Conservation (phyloP, 2,113 vertebrate genomes). For the Polypterus bichir region DNA sequence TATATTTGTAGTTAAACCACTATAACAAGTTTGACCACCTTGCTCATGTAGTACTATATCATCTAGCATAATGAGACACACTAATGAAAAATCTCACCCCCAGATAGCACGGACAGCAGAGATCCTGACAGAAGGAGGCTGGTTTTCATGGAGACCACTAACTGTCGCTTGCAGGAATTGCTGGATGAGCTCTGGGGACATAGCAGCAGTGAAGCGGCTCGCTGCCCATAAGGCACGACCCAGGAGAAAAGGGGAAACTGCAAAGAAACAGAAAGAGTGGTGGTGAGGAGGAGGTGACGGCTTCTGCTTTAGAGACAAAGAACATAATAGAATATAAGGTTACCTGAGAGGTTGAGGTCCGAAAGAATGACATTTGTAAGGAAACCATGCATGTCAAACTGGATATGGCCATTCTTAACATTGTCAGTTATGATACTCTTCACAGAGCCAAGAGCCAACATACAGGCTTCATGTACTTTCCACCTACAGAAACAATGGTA, state of each 20-base stretch:
- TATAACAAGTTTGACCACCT: no score
- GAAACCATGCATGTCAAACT: slow-evolving; percentile 96
- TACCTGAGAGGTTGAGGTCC: slow-evolving; percentile 85
- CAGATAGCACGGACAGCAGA: slow-evolving; percentile 92
- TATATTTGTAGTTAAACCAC: no score
- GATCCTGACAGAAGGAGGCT: slow-evolving; percentile 86
- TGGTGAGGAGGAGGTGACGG: slow-evolving; percentile 8
- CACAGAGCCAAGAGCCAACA: slow-evolving; percentile 89
- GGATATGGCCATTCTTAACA: slow-evolving; percentile 80
- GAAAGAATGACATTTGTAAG: slow-evolving; percentile 80
- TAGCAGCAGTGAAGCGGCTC: slow-evolving; percentile 87
- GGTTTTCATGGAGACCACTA: slow-evolving; percentile 82
- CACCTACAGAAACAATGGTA: slow-evolving; percentile 57
- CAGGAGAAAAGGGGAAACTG: slow-evolving; percentile 82
- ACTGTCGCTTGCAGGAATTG: slow-evolving; percentile 96
- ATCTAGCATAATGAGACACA: no score
- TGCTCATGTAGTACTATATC: no score
- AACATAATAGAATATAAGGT: not conserved
- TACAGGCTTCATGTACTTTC: slow-evolving; percentile 95
- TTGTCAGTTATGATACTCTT: slow-evolving; percentile 88
- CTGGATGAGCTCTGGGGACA: slow-evolving; percentile 94
- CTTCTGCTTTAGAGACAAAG: not conserved
- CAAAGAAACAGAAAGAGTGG: not conserved
- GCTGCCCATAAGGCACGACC: slow-evolving; percentile 92
- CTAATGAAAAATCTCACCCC: slow-evolving; percentile 56